Base-by-base conservation (phyloP, 1,140 invertebrate species). In the Drosophila arawakana region DNA sequence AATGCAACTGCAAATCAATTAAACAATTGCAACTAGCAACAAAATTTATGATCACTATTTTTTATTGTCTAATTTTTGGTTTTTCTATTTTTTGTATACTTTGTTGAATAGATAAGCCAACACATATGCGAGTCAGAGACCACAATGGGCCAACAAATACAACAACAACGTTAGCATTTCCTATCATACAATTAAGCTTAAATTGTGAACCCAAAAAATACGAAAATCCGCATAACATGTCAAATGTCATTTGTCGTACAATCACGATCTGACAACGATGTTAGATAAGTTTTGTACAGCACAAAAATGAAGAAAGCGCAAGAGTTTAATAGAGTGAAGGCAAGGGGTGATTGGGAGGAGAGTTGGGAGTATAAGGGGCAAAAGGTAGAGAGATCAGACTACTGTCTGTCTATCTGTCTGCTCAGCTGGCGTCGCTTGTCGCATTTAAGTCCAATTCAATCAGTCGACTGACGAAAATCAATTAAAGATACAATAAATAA, bases 181-280 rank as follows among this genome's bases (percentile, higher is more conserved):
- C 47, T 54, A 68, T 61, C 49, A 63, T 55, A 63, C 59, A 74
- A 69, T 69, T 74, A 61, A 60, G 47, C 49, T 59, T 25, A 6
- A 30, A 70, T 70, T 70, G 41, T 70, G 57, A 65, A 41, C 37
- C 44, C 63, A 62, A 52, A 21, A 49, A 62, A 69, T 11, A 10
- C 39, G 11, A 41, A 65, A 72, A 74, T 58, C 80, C 80, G 62
- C 73, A 82, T 68, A 88, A 88, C 85, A 88, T 88, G 84, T 88
- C 84, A 88, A 88, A 88, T 90, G 84, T 88, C 85, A 89, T 88
- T 89, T 88, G 80, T 77, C 63, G 63, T 71, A 83, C 62, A 44
- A 65, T 65, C 62, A 63, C 83, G 81, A 85, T 81, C 67, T 69
- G 49, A 76, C 59, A 58, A 50, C 47, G 41, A 69, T 75, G 79